Base-by-base conservation (phyloP, 2,888 invertebrate species). In the Branchellion lobata region DNA sequence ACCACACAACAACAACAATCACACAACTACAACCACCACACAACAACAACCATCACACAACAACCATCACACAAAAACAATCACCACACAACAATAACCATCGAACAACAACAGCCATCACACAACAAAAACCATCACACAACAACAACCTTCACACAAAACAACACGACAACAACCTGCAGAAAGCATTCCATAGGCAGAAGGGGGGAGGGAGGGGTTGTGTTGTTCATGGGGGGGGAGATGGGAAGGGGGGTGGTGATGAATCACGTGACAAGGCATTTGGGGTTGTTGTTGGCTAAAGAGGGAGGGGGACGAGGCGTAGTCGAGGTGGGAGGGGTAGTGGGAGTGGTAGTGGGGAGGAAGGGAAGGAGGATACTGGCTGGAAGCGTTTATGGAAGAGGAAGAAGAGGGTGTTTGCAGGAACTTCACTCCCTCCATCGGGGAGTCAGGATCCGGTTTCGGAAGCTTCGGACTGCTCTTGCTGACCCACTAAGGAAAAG, bases 391-490 rank as follows among this genome's bases (percentile, higher is more conserved):
- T 5, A 24, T 57, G 21, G 61, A 24, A 24, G 61, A 77, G 65
- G 53, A 65, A 33, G 53, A 21, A 14, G 36, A 29, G n/a, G 75
- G 57, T 47, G 29, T 24, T 47, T 75, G 29, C 2, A 5, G 29
- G 65, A 65, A 77, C 18, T 57, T 53, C 18, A 53, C 47, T 33
- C 40, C 53, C 61, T 79, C 79, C 51, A 74, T 79, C n/a, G 79
- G 79, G 0, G 79, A 79, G 36, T 79, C 79, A 1, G 79, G 79
- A 27, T 79, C 79, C 1, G 79, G 79, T 24, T 79, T 79, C 33
- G 79, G 79, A 24, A 74, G 75, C 61, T 79, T 79, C 18, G 79
- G 79, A 47, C 79, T 79, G 40, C 68, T 61, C 33, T 79, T 79
- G 75, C 57, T 73, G 11, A 27, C 33, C 79, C 79, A 79, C 31